Evolutionary conservation across 2,113 vertebrate genomes (phyloP), one percentile per base, ranked within the genome.

Genomic region (Mus pahari): DNA sequence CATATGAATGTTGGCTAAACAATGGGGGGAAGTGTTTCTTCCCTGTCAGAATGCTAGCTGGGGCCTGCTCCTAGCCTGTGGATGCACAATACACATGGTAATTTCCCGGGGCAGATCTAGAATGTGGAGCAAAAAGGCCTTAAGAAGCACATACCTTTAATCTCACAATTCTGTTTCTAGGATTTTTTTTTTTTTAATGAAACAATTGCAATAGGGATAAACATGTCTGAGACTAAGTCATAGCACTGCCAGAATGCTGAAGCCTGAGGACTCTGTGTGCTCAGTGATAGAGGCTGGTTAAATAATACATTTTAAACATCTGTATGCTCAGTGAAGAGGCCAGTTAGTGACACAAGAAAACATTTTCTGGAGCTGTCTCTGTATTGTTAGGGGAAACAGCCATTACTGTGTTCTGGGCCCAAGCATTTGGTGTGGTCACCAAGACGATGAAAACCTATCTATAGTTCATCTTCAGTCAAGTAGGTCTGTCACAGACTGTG

Each of bases 301-400:
- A 89, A 87, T 73, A 86, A 74, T 33, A 36, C 28, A 73, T 86
- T 71, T 89, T 87, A 64, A 75, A 71, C 70, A 90, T 42, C 19
- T 50, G n/a, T n/a, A n/a, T n/a, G n/a, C n/a, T 3, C 66, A 87
- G 68, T n/a, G 73, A 64, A 94, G 83, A 91, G 86, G 92, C 62
- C 42, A 81, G 42, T 77, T 33, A 78, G 66, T 78, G 78, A 91
- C 73, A 73, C 11, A 83, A n/a, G 53, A 94, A 93, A 64, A 62
- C 42, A 58, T 74, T 89, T 96, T 86, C 66, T 90, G 66, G 77
- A 89, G 66, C 53, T 50, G 92, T 50, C 31, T 86, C 31, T 81
- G 14, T 14, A 45, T 1, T 58, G 11, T 79, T 36, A 89, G 50
- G 78, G 45, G 53, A 93, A 94, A 90, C 20, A 83, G 70, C 66